Evolutionary conservation across 2,113 vertebrate species (phyloP).

Genomic region (Cyphomyrus discorhynchus): DNA sequence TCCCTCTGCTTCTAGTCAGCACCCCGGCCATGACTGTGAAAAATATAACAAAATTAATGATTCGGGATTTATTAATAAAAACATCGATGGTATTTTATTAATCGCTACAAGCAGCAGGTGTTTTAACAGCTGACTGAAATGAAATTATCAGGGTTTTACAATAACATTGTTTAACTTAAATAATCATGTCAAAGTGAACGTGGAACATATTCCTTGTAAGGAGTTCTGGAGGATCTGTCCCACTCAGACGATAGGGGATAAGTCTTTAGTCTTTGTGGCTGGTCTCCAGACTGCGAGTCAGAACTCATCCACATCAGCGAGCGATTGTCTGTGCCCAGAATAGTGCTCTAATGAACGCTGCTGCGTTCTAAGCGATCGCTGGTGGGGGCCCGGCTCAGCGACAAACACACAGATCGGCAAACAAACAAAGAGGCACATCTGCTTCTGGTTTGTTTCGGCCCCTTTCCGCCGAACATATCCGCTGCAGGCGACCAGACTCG

Average conservation of each 20-base stretch:
- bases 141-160: background rate
- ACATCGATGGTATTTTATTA: background rate
- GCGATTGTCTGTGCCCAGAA: slow-evolving; percentile 19
- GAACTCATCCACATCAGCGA: background rate
- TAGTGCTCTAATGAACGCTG: slow-evolving; percentile 29
- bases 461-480: slow-evolving; percentile 23
- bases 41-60: background rate
- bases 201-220: background rate
- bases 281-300: background rate
- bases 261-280: background rate
- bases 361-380: slow-evolving; percentile 13
- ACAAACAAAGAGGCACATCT: slow-evolving; percentile 38
- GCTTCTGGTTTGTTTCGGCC: slow-evolving; percentile 29
- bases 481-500: background rate
- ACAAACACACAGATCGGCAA: slow-evolving; percentile 37
- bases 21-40: background rate
- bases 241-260: background rate
- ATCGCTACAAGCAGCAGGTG: background rate
- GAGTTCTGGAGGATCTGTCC: background rate
- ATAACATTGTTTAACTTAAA: background rate
- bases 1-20: background rate
- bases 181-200: background rate
- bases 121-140: background rate
- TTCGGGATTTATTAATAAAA: background rate
- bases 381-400: slow-evolving; percentile 24